A percentile compares a stretch with the other conserved stretches of the same genome.
Conservation (phyloP, 2,888 invertebrate species). For the Xanthia togata region DNA sequence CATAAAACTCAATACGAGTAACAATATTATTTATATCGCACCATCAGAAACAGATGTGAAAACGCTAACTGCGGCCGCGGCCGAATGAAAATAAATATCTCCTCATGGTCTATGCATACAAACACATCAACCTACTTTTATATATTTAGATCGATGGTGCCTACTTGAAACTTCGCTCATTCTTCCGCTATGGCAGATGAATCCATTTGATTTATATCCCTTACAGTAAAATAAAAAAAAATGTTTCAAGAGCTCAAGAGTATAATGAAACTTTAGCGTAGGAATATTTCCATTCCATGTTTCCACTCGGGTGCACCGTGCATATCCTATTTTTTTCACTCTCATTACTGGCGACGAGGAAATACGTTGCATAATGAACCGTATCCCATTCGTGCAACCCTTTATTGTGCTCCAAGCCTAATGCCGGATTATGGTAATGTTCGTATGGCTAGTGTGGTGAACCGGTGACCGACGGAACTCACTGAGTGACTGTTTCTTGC, state of each 20-base stretch:
- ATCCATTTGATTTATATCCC: conserved; percentile 58
- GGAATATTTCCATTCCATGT: conserved; percentile 49
- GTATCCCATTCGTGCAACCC: conserved; percentile 72
- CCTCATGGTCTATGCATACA: conserved; percentile 80
- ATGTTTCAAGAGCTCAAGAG: conserved; percentile 51
- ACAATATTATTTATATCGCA: conserved; percentile 68
- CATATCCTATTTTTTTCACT: conserved; percentile 63
- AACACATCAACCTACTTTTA: conserved; percentile 82
- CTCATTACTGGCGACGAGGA: conserved; percentile 68
- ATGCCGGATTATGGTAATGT: conserved; percentile 79
- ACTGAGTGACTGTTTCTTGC: conserved; percentile 16
- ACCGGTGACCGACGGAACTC: conserved; percentile 47
- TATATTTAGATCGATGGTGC: conserved; percentile 76
- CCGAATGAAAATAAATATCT: conserved; percentile 85
- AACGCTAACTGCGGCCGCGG: conserved; percentile 72
- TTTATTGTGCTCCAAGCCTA: conserved; percentile 72
- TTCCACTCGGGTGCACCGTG: conserved; percentile 47
- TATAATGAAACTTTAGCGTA: conserved; percentile 53
- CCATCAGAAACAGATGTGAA: conserved; percentile 73
- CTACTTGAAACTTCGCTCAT: conserved; percentile 72
- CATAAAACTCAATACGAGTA: conserved; percentile 65
- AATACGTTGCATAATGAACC: conserved; percentile 75
- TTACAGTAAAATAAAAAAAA: conserved; percentile 45
- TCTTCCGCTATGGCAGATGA: conserved; percentile 67
- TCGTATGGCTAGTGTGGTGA: conserved; percentile 64